Percentiles rank a stretch among this genome's conserved stretches.
These are phyloP conservation scores for Temnopleurus reevesii DNA, from an alignment of 53 echinoderm and acorn worm genomes.

Conservation along the genomic window DNA sequence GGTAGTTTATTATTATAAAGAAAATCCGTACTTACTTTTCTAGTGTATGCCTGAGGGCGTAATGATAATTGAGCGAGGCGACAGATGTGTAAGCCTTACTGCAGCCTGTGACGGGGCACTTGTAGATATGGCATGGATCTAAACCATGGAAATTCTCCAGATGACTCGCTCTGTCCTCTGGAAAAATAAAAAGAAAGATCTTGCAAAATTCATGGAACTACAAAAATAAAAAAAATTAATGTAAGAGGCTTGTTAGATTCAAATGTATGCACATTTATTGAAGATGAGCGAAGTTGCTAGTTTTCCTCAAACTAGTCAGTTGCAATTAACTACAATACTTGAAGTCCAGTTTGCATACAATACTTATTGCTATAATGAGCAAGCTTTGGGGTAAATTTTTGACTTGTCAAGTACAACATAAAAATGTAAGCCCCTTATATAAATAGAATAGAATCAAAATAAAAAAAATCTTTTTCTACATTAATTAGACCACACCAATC, in stretches of 20 bases:
- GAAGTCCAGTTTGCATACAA: too few relatives aligned
- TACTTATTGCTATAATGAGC: too few relatives aligned
- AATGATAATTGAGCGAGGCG: slow-evolving; percentile 93
- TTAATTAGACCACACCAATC: too few relatives aligned
- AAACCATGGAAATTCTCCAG: slow-evolving; percentile 73
- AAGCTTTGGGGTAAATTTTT: too few relatives aligned
- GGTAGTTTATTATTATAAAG: too few relatives aligned
- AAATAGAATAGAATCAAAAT: neutral
- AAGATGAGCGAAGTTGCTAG: too few relatives aligned
- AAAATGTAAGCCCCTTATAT: neutral
- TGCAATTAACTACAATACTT: too few relatives aligned
- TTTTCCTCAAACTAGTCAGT: too few relatives aligned
- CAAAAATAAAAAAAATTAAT: neutral
- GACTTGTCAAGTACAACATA: too few relatives aligned
- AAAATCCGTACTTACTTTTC: slow-evolving; percentile 63
- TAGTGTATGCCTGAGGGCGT: slow-evolving; percentile 88
- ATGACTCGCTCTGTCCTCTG: slow-evolving; percentile 86
- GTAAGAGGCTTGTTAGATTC: neutral
- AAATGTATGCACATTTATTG: too few relatives aligned
- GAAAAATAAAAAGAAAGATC: neutral
- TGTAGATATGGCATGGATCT: slow-evolving; percentile 86
- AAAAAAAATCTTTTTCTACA: too few relatives aligned
- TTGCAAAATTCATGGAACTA: too few relatives aligned
- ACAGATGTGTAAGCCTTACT: slow-evolving; percentile 90
- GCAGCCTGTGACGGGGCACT: slow-evolving; percentile 89